These are phyloP conservation scores for Nothoprocta pentlandii DNA, from an alignment of 2,113 vertebrate species.

Conservation along the genomic window DNA sequence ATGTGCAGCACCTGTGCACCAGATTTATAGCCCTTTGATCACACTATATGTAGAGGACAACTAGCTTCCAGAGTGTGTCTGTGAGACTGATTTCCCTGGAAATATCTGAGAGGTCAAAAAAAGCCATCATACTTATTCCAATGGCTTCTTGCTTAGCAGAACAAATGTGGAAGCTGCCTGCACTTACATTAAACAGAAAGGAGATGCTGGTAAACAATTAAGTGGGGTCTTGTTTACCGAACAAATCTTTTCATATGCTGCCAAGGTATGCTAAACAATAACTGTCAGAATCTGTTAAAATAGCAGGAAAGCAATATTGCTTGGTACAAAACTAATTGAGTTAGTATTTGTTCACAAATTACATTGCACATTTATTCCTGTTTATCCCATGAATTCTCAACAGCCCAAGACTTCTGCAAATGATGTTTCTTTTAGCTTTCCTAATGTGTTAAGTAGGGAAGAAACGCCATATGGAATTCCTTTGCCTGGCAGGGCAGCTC, in stretches of 20 bases:
- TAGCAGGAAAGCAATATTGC: not conserved
- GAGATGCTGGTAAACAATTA: conserved; percentile 8
- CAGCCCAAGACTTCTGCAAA: not conserved
- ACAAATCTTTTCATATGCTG: not conserved
- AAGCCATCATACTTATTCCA: not conserved
- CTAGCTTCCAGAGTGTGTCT: not conserved
- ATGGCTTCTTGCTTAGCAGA: not conserved
- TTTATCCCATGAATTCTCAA: not conserved
- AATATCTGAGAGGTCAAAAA: not conserved
- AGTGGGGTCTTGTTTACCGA: conserved; percentile 12
- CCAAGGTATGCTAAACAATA: conserved; percentile 1
- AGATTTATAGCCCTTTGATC: conserved; percentile 42
- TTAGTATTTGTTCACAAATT: not conserved
- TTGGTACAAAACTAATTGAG: not conserved
- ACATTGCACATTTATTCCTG: rapidly evolving
- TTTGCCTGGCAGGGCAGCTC: conserved; percentile 22
- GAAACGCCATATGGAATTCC: conserved; percentile 51
- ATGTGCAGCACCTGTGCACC: not conserved
- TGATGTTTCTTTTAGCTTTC: conserved; percentile 26
- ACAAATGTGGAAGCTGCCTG: not conserved
- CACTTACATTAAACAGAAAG: not conserved
- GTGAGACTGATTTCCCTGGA: not conserved
- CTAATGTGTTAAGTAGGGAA: not conserved
- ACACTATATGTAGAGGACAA: not conserved
- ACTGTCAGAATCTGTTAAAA: not conserved